Conservation (phyloP, 2,113 vertebrate species). For the Geococcyx californianus region DNA sequence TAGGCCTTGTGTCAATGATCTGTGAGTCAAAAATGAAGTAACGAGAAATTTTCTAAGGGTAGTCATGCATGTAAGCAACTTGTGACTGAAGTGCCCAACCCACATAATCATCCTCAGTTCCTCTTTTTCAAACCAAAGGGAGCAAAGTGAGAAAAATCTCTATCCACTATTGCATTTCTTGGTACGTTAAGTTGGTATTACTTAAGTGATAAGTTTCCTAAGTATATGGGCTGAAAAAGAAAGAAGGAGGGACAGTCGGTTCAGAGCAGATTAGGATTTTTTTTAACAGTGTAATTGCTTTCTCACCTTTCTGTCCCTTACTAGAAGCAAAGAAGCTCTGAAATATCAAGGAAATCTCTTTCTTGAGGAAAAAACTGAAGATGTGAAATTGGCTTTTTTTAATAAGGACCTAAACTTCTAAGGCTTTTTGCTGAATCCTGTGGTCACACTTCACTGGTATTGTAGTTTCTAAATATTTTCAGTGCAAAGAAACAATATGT, state of each 20-base stretch:
- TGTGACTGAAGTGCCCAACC: slow-evolving; percentile 42
- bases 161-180: background rate
- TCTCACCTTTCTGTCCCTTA: background rate
- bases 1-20: background rate
- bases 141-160: background rate
- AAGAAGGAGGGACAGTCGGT: background rate
- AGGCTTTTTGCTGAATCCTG: background rate
- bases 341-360: background rate
- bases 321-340: background rate
- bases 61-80: slow-evolving; percentile 42
- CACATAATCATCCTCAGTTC: slow-evolving; percentile 31
- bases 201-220: background rate
- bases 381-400: background rate
- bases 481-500: background rate
- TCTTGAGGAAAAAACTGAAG: background rate
- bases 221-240: background rate
- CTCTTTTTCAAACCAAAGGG: slow-evolving; percentile 14
- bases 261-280: background rate
- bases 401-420: background rate
- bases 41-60: background rate
- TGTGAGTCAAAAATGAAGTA: slow-evolving; percentile 25
- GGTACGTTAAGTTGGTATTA: slow-evolving; percentile 1
- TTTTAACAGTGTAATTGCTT: background rate
- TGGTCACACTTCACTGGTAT: background rate
- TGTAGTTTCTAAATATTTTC: background rate